Percentiles rank a stretch among this genome's conserved stretches.
Conservation (phyloP, 2,797 vertebrate genomes). For the Xiphorhynchus erythropygius region DNA sequence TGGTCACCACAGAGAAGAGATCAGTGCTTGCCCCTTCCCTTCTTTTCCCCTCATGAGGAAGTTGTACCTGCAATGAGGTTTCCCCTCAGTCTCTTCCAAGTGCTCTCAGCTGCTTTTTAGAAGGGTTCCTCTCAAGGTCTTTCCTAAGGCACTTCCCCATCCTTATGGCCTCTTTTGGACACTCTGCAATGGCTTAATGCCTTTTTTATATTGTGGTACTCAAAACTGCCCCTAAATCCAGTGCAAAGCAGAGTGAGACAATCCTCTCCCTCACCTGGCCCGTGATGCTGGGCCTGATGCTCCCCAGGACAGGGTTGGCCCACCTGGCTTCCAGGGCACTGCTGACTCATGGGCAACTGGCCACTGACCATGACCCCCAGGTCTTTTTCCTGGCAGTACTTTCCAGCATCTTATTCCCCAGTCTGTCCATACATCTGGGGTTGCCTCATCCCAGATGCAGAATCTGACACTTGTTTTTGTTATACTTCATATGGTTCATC, state of each 20-base stretch:
- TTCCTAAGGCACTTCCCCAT: neutral
- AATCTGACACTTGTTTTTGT: rapidly evolving
- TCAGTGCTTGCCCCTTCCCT: neutral
- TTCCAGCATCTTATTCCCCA: neutral
- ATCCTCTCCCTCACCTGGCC: neutral
- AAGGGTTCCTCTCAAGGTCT: neutral
- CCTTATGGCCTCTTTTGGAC: neutral
- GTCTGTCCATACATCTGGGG: too few relatives aligned
- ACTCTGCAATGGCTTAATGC: neutral
- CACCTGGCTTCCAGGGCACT: neutral
- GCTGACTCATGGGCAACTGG: neutral
- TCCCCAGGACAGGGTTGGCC: neutral
- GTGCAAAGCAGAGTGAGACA: neutral
- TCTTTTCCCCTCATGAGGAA: neutral
- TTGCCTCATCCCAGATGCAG: neutral
- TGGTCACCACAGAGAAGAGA: neutral
- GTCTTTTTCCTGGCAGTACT: neutral
- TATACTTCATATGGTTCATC: neutral
- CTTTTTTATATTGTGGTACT: neutral
- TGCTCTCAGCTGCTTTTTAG: neutral
- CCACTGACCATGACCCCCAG: neutral
- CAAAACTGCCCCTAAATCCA: neutral
- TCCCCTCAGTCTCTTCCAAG: neutral
- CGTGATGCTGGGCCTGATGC: neutral
- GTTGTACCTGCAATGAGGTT: neutral